Conservation (phyloP, 2,797 vertebrate genomes). For the Coluber constrictor region DNA sequence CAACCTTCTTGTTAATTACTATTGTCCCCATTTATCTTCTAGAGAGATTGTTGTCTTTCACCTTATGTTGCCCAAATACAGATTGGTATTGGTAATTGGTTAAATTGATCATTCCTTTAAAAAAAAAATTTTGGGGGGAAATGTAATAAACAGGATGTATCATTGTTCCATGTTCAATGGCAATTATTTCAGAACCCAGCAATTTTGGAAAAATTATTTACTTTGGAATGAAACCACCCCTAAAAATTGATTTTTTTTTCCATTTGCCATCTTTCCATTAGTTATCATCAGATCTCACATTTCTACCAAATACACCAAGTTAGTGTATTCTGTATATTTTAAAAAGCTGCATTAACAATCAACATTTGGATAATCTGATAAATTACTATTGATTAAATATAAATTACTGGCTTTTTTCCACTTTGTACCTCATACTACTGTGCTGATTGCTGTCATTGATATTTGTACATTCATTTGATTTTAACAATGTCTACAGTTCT, state of each 20-base stretch:
- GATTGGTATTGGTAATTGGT: not conserved
- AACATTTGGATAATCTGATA: not conserved
- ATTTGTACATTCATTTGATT: not conserved
- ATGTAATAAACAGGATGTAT: not conserved
- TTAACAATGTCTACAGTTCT: not conserved
- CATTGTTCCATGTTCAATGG: not conserved
- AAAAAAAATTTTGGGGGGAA: not conserved
- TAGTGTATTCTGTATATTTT: not conserved
- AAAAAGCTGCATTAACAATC: not conserved
- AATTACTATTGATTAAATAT: not conserved
- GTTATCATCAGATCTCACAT: not conserved
- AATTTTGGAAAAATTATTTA: not conserved
- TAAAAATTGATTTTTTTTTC: not conserved
- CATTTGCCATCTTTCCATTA: not conserved
- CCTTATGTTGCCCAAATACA: not conserved
- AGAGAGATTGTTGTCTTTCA: not conserved
- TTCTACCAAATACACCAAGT: not conserved
- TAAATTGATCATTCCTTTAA: not conserved
- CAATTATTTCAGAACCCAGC: not conserved
- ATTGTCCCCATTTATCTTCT: not conserved
- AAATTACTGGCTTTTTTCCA: not conserved
- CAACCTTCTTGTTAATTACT: not conserved
- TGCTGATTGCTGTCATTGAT: not conserved
- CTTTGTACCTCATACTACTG: not conserved
- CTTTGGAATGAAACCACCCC: not conserved